Percentiles rank a stretch among this genome's conserved stretches.
Evolutionary conservation across 2,888 invertebrate genomes (phyloP).

Genomic region (Drosophila conformis): DNA sequence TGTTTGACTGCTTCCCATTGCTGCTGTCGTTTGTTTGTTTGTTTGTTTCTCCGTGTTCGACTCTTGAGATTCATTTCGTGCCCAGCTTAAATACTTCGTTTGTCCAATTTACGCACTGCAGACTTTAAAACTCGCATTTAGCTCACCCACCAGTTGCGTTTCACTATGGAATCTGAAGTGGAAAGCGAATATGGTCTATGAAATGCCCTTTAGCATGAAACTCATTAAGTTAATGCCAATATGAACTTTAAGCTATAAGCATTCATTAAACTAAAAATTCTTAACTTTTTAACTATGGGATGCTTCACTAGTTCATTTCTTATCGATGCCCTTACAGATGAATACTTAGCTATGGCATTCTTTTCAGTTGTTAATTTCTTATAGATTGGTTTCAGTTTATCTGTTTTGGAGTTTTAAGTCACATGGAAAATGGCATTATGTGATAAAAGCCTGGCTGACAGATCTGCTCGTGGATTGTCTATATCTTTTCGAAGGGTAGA

Average conservation of each 20-base stretch:
- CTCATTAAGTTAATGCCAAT: not conserved
- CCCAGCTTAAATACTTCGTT: conserved; percentile 53
- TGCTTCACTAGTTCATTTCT: not conserved
- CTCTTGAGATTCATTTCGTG: conserved; percentile 67
- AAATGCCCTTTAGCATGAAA: conserved; percentile 22
- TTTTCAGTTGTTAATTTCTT: not conserved
- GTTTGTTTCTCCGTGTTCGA: conserved; percentile 26
- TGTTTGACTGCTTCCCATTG: conserved; percentile 23
- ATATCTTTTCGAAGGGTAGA: conserved; percentile 37
- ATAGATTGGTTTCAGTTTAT: not conserved
- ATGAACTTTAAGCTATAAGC: not conserved
- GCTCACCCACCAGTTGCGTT: conserved; percentile 22
- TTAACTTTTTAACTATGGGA: not conserved
- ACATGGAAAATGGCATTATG: too few relatives aligned
- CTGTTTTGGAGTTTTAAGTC: not conserved
- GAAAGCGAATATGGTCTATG: conserved; percentile 6
- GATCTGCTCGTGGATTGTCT: conserved; percentile 25
- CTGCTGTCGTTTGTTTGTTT: conserved; percentile 16
- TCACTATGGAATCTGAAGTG: not conserved
- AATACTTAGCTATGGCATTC: too few relatives aligned
- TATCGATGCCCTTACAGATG: not conserved
- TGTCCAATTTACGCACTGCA: conserved; percentile 47
- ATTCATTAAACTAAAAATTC: not conserved
- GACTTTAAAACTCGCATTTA: conserved; percentile 24
- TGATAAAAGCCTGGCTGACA: too few relatives aligned